A percentile compares a stretch with the other conserved stretches of the same genome.
These are phyloP conservation scores for Anthopleura sola DNA, from an alignment of 64 coral and sea anemone species.

Conservation along the genomic window DNA sequence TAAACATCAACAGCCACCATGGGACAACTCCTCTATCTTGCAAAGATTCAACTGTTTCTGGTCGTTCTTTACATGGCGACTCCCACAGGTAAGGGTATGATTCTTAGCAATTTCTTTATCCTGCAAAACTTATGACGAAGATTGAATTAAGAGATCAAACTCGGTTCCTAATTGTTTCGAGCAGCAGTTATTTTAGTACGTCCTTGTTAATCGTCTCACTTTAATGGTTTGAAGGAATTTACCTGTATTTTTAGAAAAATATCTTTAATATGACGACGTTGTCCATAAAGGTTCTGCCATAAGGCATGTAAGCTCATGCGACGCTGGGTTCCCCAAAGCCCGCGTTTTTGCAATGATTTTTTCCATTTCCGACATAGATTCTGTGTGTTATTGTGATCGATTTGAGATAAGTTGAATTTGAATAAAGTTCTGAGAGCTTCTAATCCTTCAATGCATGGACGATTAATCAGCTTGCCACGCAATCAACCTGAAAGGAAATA, in stretches of 20 bases:
- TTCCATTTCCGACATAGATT: background rate
- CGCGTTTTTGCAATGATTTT: background rate
- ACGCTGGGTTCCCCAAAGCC: background rate
- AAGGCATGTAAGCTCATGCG: background rate
- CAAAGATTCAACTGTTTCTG: background rate
- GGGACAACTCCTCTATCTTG: background rate
- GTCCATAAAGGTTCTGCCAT: background rate
- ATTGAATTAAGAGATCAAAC: background rate
- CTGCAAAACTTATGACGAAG: background rate
- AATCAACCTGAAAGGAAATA: background rate
- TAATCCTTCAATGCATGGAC: background rate
- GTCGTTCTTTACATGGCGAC: background rate
- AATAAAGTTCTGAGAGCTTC: background rate
- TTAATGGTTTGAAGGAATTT: background rate
- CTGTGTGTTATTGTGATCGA: background rate
- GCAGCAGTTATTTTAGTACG: background rate
- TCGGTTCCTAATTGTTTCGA: background rate
- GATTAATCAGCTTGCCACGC: background rate
- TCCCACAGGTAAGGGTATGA: background rate
- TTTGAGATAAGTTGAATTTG: background rate
- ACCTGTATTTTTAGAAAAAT: background rate
- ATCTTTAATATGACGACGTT: background rate
- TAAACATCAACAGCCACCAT: background rate
- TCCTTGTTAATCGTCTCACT: background rate
- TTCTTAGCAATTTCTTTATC: background rate